Evolutionary conservation across 92 coral and sea anemone species (phyloP).

Genomic region (Porites lobata): DNA sequence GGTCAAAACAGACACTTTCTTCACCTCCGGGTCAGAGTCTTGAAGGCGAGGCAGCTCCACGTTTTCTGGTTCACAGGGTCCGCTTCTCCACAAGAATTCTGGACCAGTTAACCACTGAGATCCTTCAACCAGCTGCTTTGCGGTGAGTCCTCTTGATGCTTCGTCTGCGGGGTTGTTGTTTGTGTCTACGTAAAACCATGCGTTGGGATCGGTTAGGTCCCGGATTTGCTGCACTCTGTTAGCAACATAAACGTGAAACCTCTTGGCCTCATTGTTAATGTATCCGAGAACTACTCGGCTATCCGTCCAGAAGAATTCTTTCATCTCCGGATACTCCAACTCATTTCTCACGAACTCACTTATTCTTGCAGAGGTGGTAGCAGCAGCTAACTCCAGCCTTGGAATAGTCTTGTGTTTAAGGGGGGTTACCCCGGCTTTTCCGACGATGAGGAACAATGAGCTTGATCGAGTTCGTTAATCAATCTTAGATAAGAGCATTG

Average conservation of each 20-base stretch:
- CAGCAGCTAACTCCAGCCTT: constrained; percentile 12
- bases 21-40: background rate
- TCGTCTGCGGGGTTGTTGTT: constrained; percentile 1
- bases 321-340: background rate
- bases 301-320: constrained; percentile 5
- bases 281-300: background rate
- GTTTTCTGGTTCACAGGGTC: constrained; percentile 1
- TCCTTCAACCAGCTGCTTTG: background rate
- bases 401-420: constrained; percentile 10
- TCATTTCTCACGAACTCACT: background rate
- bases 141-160: background rate
- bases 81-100: background rate
- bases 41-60: constrained; percentile 6
- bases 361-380: constrained; percentile 30
- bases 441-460: constrained; percentile 14
- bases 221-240: background rate
- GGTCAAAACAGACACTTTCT: background rate
- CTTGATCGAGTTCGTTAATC: constrained; percentile 22
- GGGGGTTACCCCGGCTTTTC: constrained; percentile 15
- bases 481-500: constrained; percentile 12
- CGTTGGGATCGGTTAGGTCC: background rate
- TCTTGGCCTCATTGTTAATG: no score
- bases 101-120: background rate
- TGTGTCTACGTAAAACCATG: background rate
- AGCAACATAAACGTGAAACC: constrained; percentile 1